Base-by-base conservation (phyloP, 2,113 vertebrate genomes). In the Amazona guildingii region DNA sequence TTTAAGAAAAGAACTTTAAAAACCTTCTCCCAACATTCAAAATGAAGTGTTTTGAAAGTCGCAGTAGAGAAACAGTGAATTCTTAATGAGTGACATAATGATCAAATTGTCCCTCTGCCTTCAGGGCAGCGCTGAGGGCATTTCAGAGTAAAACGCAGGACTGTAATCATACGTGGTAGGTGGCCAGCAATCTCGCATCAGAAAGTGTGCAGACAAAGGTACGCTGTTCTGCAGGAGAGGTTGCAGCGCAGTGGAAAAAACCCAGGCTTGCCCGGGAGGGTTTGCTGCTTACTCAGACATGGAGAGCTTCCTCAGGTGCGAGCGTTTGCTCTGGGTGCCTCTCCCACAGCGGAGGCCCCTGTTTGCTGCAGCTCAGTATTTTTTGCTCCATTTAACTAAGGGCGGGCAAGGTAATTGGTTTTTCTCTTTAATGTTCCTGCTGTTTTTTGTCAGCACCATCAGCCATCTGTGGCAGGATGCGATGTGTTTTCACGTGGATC, bases 321-420 rank as follows among this genome's bases (percentile, higher is more conserved):
- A 90, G 29, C 0, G 0, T 62, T 84, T 49, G 59, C 73, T 23
- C n/a, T 14, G 49, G 29, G 59, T 78, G 83, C 83, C 73, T 88
- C 67, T 86, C 72, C 59, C 76, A 24, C 0, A 1, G 46, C 35
- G 39, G 64, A 76, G 44, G 57, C 57, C 39, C 10, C 16, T 33
- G 44, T 55, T 41, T 15, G 31, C 31, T 19, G 24, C 76, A 46
- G 49, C 55, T 33, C 9, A 6, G 3, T 74, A 4, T 43, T 86
- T 88, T 88, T 90, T 90, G 80, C 92, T 95, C 48, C 74, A 76
- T 94, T 96, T 91, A 94, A 83, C 81, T 78, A 48, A 81, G 48
- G 52, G 64, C 0, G 0, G 27, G 39, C 57, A 23, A 68, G 66
- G 48, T 89, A 91, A 89, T 86, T 84, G 35, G 24, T 68, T 92